A percentile compares a stretch with the other conserved stretches of the same genome.
phyloP scores from a whole-genome alignment of 2,113 vertebrate genomes.

The Empidonax traillii region DNA sequence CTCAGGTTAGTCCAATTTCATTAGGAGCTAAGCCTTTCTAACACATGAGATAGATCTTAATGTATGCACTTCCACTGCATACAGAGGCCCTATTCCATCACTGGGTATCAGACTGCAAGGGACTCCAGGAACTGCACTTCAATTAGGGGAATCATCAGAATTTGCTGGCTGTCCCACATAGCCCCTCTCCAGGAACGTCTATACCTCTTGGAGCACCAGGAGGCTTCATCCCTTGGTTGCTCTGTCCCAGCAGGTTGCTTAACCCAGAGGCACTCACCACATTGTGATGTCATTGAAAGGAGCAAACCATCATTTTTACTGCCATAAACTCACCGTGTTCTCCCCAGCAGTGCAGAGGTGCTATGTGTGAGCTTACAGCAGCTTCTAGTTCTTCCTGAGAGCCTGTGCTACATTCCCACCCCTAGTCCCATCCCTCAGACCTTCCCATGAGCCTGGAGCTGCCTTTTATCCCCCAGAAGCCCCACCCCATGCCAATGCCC shows the following conservation, averaged over 20 bases:
- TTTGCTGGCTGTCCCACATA: neutral
- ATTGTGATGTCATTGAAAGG: neutral
- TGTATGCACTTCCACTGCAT: neutral
- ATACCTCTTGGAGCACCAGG: neutral
- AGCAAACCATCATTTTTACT: neutral
- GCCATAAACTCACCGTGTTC: neutral
- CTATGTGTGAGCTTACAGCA: neutral
- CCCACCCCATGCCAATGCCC: neutral
- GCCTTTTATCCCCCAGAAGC: neutral
- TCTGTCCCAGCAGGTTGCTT: neutral
- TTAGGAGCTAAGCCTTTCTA: neutral
- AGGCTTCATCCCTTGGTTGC: neutral
- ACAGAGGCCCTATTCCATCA: neutral
- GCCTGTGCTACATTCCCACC: accelerated
- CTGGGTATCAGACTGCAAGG: neutral
- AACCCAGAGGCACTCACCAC: neutral
- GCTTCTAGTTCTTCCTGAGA: neutral
- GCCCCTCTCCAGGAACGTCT: neutral
- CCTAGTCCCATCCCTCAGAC: neutral
- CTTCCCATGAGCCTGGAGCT: accelerated
- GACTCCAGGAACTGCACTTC: neutral
- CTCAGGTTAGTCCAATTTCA: neutral
- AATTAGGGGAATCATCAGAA: neutral
- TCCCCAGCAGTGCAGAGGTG: neutral
- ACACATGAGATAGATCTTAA: neutral